These are phyloP conservation scores for Pammene fasciana DNA, from an alignment of 2,888 invertebrate genomes.

Conservation along the genomic window DNA sequence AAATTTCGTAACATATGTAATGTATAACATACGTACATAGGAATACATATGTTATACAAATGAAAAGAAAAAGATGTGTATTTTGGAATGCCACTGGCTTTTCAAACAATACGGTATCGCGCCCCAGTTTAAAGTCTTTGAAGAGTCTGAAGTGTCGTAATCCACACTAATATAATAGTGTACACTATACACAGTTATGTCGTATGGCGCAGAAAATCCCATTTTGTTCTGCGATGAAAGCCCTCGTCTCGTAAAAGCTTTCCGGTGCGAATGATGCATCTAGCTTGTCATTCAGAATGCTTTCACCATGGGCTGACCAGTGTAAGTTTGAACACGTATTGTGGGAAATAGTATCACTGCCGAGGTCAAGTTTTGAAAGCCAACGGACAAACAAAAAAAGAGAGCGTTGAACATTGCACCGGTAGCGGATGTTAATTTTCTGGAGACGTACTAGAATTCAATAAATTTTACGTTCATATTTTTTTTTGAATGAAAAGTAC, in stretches of 20 bases:
- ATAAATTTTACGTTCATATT: no score
- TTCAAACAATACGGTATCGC: no score
- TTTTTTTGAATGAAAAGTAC: background rate
- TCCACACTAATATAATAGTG: background rate
- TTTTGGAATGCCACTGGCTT: no score
- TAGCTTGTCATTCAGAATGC: background rate
- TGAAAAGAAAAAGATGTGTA: no score
- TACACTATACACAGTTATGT: conserved; percentile 2
- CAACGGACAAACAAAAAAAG: background rate
- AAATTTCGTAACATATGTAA: no score
- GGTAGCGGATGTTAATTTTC: conserved; percentile 19
- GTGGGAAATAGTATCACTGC: no score
- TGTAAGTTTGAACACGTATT: background rate
- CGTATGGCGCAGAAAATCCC: conserved; percentile 10
- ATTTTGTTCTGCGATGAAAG: conserved; percentile 24
- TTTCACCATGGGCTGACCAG: background rate
- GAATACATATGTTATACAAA: no score
- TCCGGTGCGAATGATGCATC: conserved; percentile 27
- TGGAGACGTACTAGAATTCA: background rate
- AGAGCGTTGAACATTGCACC: background rate
- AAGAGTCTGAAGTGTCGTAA: conserved; percentile 9
- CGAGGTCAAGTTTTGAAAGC: background rate
- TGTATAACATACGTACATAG: no score
- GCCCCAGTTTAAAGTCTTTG: background rate
- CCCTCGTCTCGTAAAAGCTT: conserved; percentile 28